Evolutionary conservation across 2,113 vertebrate genomes (phyloP), one percentile per base, ranked within the genome.

Genomic region (Chlamydotis undulata): DNA sequence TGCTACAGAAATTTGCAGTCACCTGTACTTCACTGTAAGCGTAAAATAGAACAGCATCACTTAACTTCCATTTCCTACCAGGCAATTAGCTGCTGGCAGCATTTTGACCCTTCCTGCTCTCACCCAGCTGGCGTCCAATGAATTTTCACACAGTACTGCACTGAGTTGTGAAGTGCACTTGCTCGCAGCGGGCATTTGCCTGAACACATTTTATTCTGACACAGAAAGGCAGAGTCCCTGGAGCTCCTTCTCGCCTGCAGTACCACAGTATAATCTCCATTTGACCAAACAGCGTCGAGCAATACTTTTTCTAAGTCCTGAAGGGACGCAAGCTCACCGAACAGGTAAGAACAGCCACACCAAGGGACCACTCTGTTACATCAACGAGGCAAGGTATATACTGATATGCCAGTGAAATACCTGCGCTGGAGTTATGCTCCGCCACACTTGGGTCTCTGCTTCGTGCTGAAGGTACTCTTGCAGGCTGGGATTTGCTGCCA

Each of bases 351-450:
- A 23, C 39, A 71, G 60, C 24, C 50, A 33, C 28, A 4, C 3
- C 28, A 24, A 43, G 43, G 7, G 50, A 12, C 26, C 16, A 0
- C 14, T 19, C 7, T 22, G 49, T 4, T 0, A 9, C 74, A 21
- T 2, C 43, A 37, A 2, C 6, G 33, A 33, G 24, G 14, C 35
- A 19, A 23, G 57, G 7, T 3, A 9, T 3, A 4, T 0, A 1
- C 0, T 41, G 75, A 6, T 10, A 41, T 17, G 43, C 22, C 6
- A 33, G 86, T 3, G 12, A 14, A 53, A 41, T 98, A 99, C 99
- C 99, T 98, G 98, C 68, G 94, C 93, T 96, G 85, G 92, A 68
- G 71, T 52, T 97, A 31, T 88, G 96, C 63, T 98, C 98, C 89
- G 97, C 90, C 76, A 96, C 95, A 14, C 93, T 47, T 35, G 97